phyloP scores from a whole-genome alignment of 2,888 invertebrate species.

The Cataglyphis livida region DNA sequence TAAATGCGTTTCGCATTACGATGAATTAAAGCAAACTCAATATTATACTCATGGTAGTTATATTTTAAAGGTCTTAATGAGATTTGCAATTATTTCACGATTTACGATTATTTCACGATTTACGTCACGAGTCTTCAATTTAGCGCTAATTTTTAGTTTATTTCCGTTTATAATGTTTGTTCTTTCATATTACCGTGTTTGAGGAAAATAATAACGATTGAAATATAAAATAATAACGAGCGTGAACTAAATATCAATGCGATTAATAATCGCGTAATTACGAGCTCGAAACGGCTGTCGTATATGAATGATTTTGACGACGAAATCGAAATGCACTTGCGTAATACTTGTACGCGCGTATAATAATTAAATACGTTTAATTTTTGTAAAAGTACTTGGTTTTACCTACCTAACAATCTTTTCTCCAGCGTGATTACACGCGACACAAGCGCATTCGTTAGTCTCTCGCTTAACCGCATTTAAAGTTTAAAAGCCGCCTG shows the following conservation, averaged over 20 bases:
- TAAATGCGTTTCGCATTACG: neutral
- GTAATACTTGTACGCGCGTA: neutral
- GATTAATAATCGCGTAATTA: neutral
- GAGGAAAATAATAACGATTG: neutral
- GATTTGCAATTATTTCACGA: neutral
- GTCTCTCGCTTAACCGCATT: constrained; percentile 19
- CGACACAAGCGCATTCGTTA: constrained; percentile 30
- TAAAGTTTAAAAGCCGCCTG: constrained; percentile 31
- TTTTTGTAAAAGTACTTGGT: constrained; percentile 13
- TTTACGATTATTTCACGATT: neutral
- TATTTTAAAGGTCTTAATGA: neutral
- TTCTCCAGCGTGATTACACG: constrained; percentile 15
- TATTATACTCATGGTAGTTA: neutral
- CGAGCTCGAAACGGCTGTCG: neutral
- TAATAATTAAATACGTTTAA: constrained; percentile 8
- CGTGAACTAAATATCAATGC: neutral
- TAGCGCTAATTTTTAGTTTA: neutral
- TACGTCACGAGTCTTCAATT: neutral
- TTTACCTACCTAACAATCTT: constrained; percentile 19
- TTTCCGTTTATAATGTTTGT: neutral
- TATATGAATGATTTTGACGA: neutral
- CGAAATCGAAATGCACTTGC: neutral
- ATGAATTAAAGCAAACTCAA: constrained; percentile 10
- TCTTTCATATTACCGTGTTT: constrained; percentile 2
- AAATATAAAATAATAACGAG: neutral